A percentile compares a stretch with the other conserved stretches of the same genome.
These are phyloP conservation scores for Metopolophium dirhodum DNA, from an alignment of 1,140 invertebrate genomes.

Conservation along the genomic window DNA sequence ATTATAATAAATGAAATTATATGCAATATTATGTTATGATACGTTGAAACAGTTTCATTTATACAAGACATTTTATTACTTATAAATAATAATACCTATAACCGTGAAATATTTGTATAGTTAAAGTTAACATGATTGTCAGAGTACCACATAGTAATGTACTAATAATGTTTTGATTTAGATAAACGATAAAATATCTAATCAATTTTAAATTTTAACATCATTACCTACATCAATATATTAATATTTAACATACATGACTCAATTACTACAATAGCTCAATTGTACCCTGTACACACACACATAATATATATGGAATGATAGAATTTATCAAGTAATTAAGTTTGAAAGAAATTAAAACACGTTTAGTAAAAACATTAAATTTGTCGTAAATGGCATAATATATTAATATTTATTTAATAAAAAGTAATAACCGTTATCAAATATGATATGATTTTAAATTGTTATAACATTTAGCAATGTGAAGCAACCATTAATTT, in stretches of 20 bases:
- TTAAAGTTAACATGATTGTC: neutral
- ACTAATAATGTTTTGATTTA: neutral
- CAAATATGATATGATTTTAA: neutral
- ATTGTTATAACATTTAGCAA: neutral
- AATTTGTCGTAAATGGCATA: neutral
- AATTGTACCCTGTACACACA: too few species aligned
- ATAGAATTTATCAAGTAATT: neutral
- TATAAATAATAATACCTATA: neutral
- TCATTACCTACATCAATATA: neutral
- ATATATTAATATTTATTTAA: neutral
- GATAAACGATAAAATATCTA: neutral
- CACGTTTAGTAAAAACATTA: neutral
- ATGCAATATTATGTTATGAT: neutral
- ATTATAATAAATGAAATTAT: neutral
- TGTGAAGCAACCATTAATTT: neutral
- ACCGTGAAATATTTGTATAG: neutral
- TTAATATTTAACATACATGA: neutral
- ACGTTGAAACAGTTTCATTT: neutral
- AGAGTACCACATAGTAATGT: neutral
- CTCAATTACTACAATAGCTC: too few species aligned
- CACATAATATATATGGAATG: neutral
- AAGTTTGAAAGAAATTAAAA: neutral
- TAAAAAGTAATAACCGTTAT: neutral
- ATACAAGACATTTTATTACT: neutral
- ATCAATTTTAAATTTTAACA: neutral